phyloP scores from a whole-genome alignment of 2,113 vertebrate species.

The Progne subis region DNA sequence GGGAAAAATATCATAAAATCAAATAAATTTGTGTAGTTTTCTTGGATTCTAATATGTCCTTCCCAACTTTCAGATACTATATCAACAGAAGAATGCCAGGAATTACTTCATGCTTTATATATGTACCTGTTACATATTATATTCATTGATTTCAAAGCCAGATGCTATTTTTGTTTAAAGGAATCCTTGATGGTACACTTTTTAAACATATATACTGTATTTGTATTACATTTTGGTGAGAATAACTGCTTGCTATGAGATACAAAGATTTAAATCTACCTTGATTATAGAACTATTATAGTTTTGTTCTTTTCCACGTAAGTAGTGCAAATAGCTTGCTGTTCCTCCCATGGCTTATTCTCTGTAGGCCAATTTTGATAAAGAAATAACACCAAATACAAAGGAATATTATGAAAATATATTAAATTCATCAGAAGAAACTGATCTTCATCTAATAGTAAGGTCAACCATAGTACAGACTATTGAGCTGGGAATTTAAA shows the following conservation, averaged over 20 bases:
- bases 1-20: constrained; percentile 63
- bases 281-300: neutral
- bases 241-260: neutral
- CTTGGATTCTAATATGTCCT: constrained; percentile 62
- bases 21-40: constrained; percentile 68
- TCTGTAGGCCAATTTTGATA: neutral
- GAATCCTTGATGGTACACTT: constrained; percentile 9
- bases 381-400: neutral
- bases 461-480: neutral
- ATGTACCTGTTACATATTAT: constrained; percentile 77
- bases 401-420: neutral
- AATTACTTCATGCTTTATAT: constrained; percentile 75
- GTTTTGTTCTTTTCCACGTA: neutral
- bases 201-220: neutral
- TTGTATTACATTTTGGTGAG: neutral
- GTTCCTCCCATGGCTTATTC: neutral
- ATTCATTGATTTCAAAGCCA: constrained; percentile 76
- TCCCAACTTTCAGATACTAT: constrained; percentile 67
- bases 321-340: neutral
- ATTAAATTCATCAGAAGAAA: neutral
- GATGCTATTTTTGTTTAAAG: constrained; percentile 65
- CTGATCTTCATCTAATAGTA: neutral
- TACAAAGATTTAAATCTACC: neutral
- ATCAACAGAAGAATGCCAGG: constrained; percentile 73
- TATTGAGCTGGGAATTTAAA: neutral